Evolutionary conservation across 2,113 vertebrate species (phyloP), one percentile per base, ranked within the genome.

Genomic region (Anolis sagrei): DNA sequence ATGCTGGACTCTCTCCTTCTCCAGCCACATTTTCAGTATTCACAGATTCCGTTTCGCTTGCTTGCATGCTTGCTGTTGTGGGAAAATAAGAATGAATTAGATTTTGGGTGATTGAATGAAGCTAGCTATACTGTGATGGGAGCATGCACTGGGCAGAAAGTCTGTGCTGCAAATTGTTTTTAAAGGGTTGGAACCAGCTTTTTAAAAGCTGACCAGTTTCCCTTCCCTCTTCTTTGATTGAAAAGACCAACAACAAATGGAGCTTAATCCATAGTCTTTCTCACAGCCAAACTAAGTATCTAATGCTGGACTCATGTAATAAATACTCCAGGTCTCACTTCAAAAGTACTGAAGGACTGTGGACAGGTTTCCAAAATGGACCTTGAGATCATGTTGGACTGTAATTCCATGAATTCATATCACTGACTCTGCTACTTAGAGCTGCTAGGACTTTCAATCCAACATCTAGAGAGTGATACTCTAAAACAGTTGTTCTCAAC

Each of bases 41-140:
- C 87, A 98, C 98, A 0, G 99, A 99, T 78, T 99, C 99, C 0
- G 98, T 98, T 93, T 99, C 98, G 0, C 98, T 99, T 82, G 97
- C 97, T 36, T 98, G 98, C 95, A 98, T 97, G 85, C 98, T 99
- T 87, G 98, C 98, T 99, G 97, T 90, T 80, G 92, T 93, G 84
- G 92, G 84, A 96, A 87, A 97, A 11, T 36, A 91, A 87, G n/a
- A 1, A 6, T 81, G 54, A 48, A 68, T 91, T 44, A 92, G 81
- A 74, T 0, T 14, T 81, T 11, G 2, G 75, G 14, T 3, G 76
- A 8, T 19, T 73, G 19, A 14, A 48, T 61, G 7, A 2, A 51
- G 44, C 25, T 1, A 79, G 4, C 0, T 2, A 34, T 19, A 48
- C 74, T 1, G 10, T 8, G 0, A 49, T 29, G 34, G 54, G 68